A percentile compares a stretch with the other conserved stretches of the same genome.
Evolutionary conservation across 2,888 invertebrate species (phyloP).

Genomic region (Leptura quadrifasciata): DNA sequence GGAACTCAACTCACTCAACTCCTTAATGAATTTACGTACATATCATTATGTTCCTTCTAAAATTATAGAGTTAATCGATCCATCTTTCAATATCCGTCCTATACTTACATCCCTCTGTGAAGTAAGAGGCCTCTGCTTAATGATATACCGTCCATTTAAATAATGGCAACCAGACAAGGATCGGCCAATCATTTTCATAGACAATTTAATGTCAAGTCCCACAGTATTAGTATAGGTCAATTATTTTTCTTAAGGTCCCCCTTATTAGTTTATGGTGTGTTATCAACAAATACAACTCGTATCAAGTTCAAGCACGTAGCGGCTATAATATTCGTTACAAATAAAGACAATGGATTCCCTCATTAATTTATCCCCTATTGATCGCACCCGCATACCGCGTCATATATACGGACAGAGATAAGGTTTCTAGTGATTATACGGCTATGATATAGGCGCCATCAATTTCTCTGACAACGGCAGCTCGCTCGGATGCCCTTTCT

Average conservation of each 20-base stretch:
- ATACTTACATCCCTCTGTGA: neutral
- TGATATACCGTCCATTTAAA: neutral
- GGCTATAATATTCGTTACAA: constrained; percentile 58
- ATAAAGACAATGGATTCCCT: constrained; percentile 59
- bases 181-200: neutral
- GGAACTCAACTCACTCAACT: too few relatives aligned
- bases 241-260: constrained; percentile 14
- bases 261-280: constrained; percentile 30
- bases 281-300: constrained; percentile 48
- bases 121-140: neutral
- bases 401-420: constrained; percentile 46
- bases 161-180: neutral
- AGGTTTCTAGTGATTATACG: constrained; percentile 35
- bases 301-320: constrained; percentile 59
- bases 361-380: constrained; percentile 58
- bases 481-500: constrained; percentile 26
- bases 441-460: constrained; percentile 36
- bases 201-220: neutral
- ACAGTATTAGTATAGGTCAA: constrained; percentile 12
- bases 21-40: too few relatives aligned
- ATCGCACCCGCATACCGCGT: constrained; percentile 45
- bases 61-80: too few relatives aligned
- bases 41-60: too few relatives aligned
- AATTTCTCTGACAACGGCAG: constrained; percentile 32
- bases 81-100: too few relatives aligned